These are phyloP conservation scores for Lordiphosa clarofinis DNA, from an alignment of 1,140 invertebrate genomes.

Conservation along the genomic window DNA sequence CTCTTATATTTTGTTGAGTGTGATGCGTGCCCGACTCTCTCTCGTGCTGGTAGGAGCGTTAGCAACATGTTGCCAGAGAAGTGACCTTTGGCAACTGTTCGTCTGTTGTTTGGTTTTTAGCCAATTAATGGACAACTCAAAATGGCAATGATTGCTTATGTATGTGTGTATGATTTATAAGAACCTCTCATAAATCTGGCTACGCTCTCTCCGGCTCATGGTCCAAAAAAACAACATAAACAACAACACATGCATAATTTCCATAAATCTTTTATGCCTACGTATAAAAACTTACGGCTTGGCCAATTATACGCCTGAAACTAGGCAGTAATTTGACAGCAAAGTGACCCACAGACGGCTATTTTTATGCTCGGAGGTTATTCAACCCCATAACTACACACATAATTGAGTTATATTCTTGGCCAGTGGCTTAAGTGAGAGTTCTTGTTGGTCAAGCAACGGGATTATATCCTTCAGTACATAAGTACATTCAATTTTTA, in stretches of 20 bases:
- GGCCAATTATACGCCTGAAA: constrained; percentile 65
- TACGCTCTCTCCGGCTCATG: constrained; percentile 13
- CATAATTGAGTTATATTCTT: constrained; percentile 57
- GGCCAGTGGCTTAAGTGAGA: constrained; percentile 26
- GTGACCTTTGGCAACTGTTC: constrained; percentile 68
- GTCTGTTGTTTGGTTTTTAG: constrained; percentile 51
- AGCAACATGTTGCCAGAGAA: constrained; percentile 36
- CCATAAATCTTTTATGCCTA: constrained; percentile 72
- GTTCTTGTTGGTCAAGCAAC: constrained; percentile 25
- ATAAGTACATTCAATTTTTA: no score
- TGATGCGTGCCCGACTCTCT: constrained; percentile 4
- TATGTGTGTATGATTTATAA: constrained; percentile 52
- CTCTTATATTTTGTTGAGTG: constrained; percentile 5
- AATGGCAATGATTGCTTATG: constrained; percentile 4
- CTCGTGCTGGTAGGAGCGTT: not conserved
- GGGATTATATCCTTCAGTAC: constrained; percentile 15
- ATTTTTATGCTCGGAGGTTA: constrained; percentile 16
- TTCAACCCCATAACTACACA: constrained; percentile 45
- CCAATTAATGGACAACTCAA: constrained; percentile 62
- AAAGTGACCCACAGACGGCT: constrained; percentile 49
- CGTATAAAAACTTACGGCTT: constrained; percentile 57
- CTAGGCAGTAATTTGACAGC: constrained; percentile 73
- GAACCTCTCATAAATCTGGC: constrained; percentile 57
- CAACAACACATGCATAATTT: constrained; percentile 71
- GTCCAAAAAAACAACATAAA: constrained; percentile 33